These are phyloP conservation scores for Donacobius atricapilla DNA, from an alignment of 2,113 vertebrate species.

Conservation along the genomic window DNA sequence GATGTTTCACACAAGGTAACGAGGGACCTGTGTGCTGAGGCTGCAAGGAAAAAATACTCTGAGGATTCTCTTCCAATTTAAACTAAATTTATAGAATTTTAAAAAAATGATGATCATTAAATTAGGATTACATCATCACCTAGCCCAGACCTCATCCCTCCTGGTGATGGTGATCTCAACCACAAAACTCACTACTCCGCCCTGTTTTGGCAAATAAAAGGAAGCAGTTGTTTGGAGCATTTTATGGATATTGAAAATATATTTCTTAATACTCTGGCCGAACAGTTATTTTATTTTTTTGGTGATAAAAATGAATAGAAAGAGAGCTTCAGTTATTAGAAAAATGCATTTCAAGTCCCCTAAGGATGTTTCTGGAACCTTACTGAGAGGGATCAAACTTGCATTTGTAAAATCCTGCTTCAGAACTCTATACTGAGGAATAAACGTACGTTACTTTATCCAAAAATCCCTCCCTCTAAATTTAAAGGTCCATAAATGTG, in stretches of 20 bases:
- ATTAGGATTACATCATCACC: background rate
- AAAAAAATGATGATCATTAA: background rate
- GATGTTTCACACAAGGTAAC: background rate
- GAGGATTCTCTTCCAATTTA: background rate
- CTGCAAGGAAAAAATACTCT: background rate
- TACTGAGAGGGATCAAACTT: background rate
- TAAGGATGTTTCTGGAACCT: background rate
- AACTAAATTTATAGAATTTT: background rate
- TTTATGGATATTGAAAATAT: background rate
- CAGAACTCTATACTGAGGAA: background rate
- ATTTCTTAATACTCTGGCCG: background rate
- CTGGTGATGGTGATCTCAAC: background rate
- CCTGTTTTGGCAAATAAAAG: background rate
- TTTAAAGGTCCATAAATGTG: background rate
- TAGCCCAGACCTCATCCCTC: background rate
- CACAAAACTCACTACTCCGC: constrained; percentile 6
- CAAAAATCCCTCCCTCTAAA: background rate
- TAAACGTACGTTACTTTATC: background rate
- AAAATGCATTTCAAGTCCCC: background rate
- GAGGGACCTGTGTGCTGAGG: background rate
- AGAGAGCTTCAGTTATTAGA: background rate
- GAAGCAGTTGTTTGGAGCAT: background rate
- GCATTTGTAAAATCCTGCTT: background rate
- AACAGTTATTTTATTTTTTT: background rate
- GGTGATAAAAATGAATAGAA: background rate